Percentiles rank a stretch among this genome's conserved stretches.
Evolutionary conservation across 2,797 vertebrate species (phyloP).

Genomic region (Ctenosaura bakeri): DNA sequence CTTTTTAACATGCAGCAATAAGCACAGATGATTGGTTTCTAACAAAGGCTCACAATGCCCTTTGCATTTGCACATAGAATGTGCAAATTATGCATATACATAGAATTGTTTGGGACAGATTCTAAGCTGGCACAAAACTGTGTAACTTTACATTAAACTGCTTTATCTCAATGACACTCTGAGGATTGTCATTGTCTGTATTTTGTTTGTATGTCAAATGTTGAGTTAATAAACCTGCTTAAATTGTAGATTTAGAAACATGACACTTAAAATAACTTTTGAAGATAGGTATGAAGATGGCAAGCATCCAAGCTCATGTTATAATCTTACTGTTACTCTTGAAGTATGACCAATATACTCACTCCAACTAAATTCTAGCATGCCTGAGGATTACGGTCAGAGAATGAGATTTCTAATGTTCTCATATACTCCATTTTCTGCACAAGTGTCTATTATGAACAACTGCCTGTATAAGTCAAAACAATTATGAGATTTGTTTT

Average conservation of each 20-base stretch:
- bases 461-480: background rate
- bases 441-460: background rate
- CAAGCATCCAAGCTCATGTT: background rate
- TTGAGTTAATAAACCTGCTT: conserved; percentile 19
- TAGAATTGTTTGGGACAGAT: conserved; percentile 21
- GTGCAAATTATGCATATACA: conserved; percentile 41
- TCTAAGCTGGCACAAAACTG: background rate
- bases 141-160: conserved; percentile 29
- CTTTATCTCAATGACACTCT: conserved; percentile 1
- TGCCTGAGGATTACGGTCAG: background rate
- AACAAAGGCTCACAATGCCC: background rate
- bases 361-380: background rate
- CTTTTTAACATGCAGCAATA: conserved; percentile 48
- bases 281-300: background rate
- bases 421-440: background rate
- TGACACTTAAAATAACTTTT: background rate
- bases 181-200: background rate
- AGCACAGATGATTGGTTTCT: conserved; percentile 36
- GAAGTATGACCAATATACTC: background rate
- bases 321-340: background rate
- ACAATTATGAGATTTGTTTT: background rate
- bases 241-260: conserved; percentile 36
- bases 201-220: conserved; percentile 4
- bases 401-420: conserved; percentile 18
- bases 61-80: conserved; percentile 18